Evolutionary conservation across 35 echinoderm and acorn worm genomes (phyloP).

Genomic region (Ophiothrix spiculata): DNA sequence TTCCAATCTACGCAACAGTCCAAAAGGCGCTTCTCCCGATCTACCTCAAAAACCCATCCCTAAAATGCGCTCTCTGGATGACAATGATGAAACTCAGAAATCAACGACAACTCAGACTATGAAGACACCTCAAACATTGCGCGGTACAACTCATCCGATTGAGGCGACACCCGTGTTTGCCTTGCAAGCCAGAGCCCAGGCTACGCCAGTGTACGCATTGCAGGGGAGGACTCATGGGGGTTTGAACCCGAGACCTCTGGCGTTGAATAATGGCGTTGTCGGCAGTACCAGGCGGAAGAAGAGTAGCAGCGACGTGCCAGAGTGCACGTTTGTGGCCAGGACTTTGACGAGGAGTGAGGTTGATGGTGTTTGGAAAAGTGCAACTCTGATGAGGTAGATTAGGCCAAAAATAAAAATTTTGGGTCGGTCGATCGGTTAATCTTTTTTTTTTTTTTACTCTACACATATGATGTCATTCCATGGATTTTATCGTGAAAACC

Average conservation of each 20-base stretch:
- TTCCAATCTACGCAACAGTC: constrained; percentile 48
- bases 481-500: too few species aligned
- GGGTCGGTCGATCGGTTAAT: too few species aligned
- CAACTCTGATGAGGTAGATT: constrained; percentile 57
- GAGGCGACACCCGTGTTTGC: neutral
- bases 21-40: neutral
- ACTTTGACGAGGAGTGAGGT: constrained; percentile 24
- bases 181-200: too few species aligned
- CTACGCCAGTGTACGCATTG: neutral
- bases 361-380: constrained; percentile 66
- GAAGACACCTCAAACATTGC: neutral
- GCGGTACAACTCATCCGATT: neutral
- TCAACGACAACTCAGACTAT: neutral
- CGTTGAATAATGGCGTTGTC: constrained; percentile 1
- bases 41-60: neutral
- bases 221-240: neutral
- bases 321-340: constrained; percentile 30
- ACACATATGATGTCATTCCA: too few species aligned
- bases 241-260: neutral
- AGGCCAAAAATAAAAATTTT: too few species aligned
- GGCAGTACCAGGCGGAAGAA: constrained; percentile 17
- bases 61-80: neutral
- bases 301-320: constrained; percentile 26
- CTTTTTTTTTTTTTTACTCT: too few species aligned
- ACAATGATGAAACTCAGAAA: neutral